A percentile compares a stretch with the other conserved stretches of the same genome.
Conservation (phyloP, 2,888 invertebrate species). For the Tinea semifulvella region DNA sequence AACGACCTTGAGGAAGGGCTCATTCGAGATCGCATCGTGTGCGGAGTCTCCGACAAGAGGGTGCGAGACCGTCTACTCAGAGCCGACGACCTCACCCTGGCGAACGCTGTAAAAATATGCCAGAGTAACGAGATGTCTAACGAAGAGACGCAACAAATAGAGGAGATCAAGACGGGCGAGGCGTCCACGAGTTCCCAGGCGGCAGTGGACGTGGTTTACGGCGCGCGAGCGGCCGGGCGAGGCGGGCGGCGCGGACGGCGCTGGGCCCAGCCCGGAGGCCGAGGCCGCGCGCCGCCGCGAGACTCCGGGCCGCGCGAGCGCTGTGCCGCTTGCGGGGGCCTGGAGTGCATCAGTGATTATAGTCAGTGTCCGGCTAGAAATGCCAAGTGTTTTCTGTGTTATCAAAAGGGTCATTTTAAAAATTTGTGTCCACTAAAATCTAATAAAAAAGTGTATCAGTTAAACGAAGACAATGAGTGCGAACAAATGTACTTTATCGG, state of each 20-base stretch:
- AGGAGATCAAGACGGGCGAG: too few species aligned
- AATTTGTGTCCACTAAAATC: constrained; percentile 12
- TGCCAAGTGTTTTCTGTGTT: constrained; percentile 13
- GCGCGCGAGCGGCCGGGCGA: not conserved
- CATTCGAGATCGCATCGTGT: too few species aligned
- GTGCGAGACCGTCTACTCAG: too few species aligned
- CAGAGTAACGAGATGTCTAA: not conserved
- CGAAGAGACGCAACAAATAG: too few species aligned
- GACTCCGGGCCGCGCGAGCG: not conserved
- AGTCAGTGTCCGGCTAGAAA: constrained; percentile 14
- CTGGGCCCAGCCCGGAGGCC: constrained; percentile 3
- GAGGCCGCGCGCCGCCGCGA: not conserved
- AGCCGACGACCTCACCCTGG: too few species aligned
- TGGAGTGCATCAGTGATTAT: too few species aligned
- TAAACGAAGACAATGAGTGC: constrained; percentile 10
- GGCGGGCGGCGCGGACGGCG: not conserved
- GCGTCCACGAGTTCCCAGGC: constrained; percentile 1
- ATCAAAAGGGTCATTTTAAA: constrained; percentile 14
- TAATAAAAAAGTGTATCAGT: constrained; percentile 3
- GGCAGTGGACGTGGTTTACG: not conserved
- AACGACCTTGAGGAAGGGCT: too few species aligned
- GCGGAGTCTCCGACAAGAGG: too few species aligned
- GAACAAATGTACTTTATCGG: too few species aligned
- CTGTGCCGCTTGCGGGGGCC: constrained; percentile 11
- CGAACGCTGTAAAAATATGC: not conserved